Percentiles rank a stretch among this genome's conserved stretches.
phyloP scores from a whole-genome alignment of 2,797 vertebrate species.

The Rhadinocentrus ornatus region DNA sequence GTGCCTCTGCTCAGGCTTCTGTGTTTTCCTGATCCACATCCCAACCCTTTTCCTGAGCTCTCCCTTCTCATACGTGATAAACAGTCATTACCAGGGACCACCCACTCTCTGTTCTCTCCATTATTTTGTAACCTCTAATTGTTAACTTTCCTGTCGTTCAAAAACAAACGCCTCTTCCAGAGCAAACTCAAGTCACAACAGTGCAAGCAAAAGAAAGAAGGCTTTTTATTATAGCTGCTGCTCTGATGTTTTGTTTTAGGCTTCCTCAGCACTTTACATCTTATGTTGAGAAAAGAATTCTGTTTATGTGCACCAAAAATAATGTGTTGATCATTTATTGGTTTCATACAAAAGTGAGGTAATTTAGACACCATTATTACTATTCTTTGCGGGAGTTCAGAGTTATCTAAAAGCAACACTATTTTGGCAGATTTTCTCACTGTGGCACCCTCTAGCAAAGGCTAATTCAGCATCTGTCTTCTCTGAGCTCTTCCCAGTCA shows the following conservation, averaged over 20 bases:
- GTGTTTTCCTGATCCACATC: slow-evolving; percentile 54
- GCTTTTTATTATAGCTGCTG: slow-evolving; percentile 38
- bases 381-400: too few species aligned
- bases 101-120: slow-evolving; percentile 52
- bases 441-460: too few species aligned
- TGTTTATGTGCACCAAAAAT: not conserved
- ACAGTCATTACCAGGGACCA: slow-evolving; percentile 70
- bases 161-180: slow-evolving; percentile 61
- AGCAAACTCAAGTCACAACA: slow-evolving; percentile 36
- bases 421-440: too few species aligned
- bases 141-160: slow-evolving; percentile 80
- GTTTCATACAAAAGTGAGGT: not conserved
- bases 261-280: not conserved
- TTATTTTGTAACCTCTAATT: slow-evolving; percentile 71
- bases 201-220: slow-evolving; percentile 43
- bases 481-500: too few species aligned
- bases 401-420: too few species aligned
- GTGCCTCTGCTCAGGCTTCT: slow-evolving; percentile 12
- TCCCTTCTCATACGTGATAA: slow-evolving; percentile 69
- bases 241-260: slow-evolving; percentile 31
- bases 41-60: slow-evolving; percentile 71
- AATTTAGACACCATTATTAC: too few species aligned
- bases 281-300: not conserved
- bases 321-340: not conserved
- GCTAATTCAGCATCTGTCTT: too few species aligned